A percentile compares a stretch with the other conserved stretches of the same genome.
Evolutionary conservation across 2,888 invertebrate genomes (phyloP).

Genomic region (Acrocyrtus sp.): DNA sequence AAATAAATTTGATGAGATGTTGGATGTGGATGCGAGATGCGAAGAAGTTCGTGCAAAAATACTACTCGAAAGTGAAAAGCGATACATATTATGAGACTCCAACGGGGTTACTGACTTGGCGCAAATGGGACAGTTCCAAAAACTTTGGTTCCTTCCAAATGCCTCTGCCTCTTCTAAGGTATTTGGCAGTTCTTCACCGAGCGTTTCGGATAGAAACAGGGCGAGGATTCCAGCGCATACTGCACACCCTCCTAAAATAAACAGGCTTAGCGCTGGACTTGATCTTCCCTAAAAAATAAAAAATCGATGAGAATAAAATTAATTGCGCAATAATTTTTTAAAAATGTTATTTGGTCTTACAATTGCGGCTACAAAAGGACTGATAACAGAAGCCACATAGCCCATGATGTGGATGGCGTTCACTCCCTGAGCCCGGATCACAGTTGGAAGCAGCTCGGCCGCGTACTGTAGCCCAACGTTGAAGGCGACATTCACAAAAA

Average conservation of each 20-base stretch:
- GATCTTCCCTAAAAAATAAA: slow-evolving; percentile 73
- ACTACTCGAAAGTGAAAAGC: too few species aligned
- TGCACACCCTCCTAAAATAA: slow-evolving; percentile 81
- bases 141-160: slow-evolving; percentile 81
- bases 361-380: slow-evolving; percentile 85
- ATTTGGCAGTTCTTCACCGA: slow-evolving; percentile 86
- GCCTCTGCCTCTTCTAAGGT: slow-evolving; percentile 87
- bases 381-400: slow-evolving; percentile 64
- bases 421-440: slow-evolving; percentile 71
- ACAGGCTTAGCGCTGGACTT: slow-evolving; percentile 77
- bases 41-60: too few species aligned
- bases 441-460: slow-evolving; percentile 86
- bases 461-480: slow-evolving; percentile 92
- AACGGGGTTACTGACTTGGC: slow-evolving; percentile 51
- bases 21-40: too few species aligned
- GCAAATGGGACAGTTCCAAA: slow-evolving; percentile 77
- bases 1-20: too few species aligned
- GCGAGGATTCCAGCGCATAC: slow-evolving; percentile 79
- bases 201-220: slow-evolving; percentile 84
- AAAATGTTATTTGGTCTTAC: slow-evolving; percentile 71
- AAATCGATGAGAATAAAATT: too few species aligned
- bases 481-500: slow-evolving; percentile 88
- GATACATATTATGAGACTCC: too few species aligned
- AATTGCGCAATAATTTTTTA: too few species aligned
- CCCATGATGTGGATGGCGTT: slow-evolving; percentile 64